A percentile compares a stretch with the other conserved stretches of the same genome.
Evolutionary conservation across 2,888 invertebrate species (phyloP).

Genomic region (Sclerodermus sp.): DNA sequence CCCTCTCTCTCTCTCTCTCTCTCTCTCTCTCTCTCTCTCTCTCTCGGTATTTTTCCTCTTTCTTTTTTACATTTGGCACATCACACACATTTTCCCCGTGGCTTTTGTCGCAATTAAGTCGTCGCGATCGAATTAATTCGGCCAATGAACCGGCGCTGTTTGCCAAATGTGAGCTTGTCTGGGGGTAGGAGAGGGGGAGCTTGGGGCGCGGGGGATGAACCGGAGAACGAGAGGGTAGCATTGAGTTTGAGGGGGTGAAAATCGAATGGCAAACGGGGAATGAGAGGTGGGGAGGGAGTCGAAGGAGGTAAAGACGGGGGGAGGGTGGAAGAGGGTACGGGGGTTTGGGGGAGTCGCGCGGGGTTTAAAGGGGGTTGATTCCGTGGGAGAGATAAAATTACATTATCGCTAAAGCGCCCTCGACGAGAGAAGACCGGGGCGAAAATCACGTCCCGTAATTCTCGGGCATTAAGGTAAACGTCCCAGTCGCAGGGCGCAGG

Average conservation of each 20-base stretch:
- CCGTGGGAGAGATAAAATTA: slow-evolving; percentile 48
- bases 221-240: not conserved
- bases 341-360: slow-evolving; percentile 1
- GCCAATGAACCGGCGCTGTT: slow-evolving; percentile 37
- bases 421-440: slow-evolving; percentile 29
- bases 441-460: slow-evolving; percentile 57
- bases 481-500: slow-evolving; percentile 46
- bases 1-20: too few species aligned
- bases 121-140: slow-evolving; percentile 35
- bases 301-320: slow-evolving; percentile 1
- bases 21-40: too few species aligned
- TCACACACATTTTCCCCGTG: too few species aligned
- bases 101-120: not conserved
- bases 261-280: not conserved
- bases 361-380: slow-evolving; percentile 12
- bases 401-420: slow-evolving; percentile 54
- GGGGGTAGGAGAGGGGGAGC: not conserved
- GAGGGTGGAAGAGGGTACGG: slow-evolving; percentile 5
- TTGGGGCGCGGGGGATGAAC: too few species aligned
- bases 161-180: slow-evolving; percentile 17
- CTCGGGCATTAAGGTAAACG: slow-evolving; percentile 57
- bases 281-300: not conserved
- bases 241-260: not conserved
- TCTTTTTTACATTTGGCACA: too few species aligned
- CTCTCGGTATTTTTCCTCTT: too few species aligned